Base-by-base conservation (phyloP, 1,140 invertebrate genomes). In the Aplysia californica region DNA sequence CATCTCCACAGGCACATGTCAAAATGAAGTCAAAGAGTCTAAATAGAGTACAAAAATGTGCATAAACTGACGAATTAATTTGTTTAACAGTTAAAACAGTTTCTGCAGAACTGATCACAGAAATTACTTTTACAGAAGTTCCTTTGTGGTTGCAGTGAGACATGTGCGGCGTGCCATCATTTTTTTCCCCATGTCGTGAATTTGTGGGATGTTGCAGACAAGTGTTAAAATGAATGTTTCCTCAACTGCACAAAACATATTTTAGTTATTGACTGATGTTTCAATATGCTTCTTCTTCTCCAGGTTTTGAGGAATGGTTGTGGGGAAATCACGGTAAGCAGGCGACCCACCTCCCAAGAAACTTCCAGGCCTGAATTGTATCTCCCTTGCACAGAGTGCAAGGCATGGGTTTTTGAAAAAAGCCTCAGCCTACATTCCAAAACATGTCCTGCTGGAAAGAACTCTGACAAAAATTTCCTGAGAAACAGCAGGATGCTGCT, bases 311-410 rank as follows among this genome's bases (percentile, higher is more conserved):
- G 71, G 29, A 65, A 38, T 15, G 75, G 65, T 31, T 4, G 50
- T 15, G 75, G 65, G 20, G 39, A 4, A 31, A n/a, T 76, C 21
- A 61, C 67, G 18, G 65, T 69, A 2, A 29, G 26, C 3, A 76
- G 75, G 59, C 50, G 75, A 39, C 44, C 75, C 10, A 20, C 29
- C 29, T 36, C 15, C 2, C 21, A 67, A 20, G 4, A 66, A 5
- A 35, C 6, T 33, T 3, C 23, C 5, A 56, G 59, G n/a, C 44
- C 75, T 23, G 38, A 31, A 21, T 20, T 59, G 20, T 76, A 69
- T 50, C 1, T 76, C 1, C 75, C 65, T 50, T 76, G 75, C 59
- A 55, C 41, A 69, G 66, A 50, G 23, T 76, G 75, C n/a, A 4
- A 36, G 10, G 65, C 26, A 38, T 76, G 35, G 33, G 35, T 59